These are phyloP conservation scores for Cynopterus sphinx DNA, from an alignment of 2,797 vertebrate species.

Conservation along the genomic window DNA sequence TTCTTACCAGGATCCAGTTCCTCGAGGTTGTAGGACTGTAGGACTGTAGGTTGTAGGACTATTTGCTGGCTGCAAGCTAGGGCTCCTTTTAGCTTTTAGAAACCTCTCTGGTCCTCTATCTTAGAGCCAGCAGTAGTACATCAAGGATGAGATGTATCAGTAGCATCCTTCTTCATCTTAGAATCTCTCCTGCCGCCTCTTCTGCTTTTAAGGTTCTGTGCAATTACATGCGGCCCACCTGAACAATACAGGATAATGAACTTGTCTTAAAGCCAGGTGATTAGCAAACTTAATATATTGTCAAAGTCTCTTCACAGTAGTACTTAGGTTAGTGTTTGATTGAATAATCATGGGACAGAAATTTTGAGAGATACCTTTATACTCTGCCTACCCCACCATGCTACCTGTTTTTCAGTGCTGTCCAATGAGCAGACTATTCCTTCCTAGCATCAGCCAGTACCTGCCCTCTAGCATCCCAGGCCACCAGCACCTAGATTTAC, in stretches of 20 bases:
- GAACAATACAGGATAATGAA: not conserved
- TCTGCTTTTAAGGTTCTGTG: not conserved
- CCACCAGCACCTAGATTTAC: not conserved
- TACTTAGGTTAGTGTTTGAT: not conserved
- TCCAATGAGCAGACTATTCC: rapidly evolving
- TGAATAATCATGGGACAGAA: not conserved
- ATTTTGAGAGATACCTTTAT: not conserved
- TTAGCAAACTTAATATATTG: not conserved
- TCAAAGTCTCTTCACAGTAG: not conserved
- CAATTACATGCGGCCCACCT: not conserved
- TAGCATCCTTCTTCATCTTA: not conserved
- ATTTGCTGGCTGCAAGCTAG: not conserved
- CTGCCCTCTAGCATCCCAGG: not conserved
- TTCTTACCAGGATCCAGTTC: not conserved
- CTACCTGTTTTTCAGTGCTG: not conserved
- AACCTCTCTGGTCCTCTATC: not conserved
- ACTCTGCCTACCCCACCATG: not conserved
- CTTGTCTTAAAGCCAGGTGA: not conserved
- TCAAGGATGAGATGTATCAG: not conserved
- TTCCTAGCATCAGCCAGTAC: not conserved
- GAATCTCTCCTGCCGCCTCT: not conserved
- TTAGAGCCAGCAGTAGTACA: not conserved
- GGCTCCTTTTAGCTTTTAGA: not conserved
- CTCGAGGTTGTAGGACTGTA: not conserved
- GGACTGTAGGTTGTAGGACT: not conserved